Conservation (phyloP, 2,888 invertebrate genomes). For the Ypsolopha sequella region DNA sequence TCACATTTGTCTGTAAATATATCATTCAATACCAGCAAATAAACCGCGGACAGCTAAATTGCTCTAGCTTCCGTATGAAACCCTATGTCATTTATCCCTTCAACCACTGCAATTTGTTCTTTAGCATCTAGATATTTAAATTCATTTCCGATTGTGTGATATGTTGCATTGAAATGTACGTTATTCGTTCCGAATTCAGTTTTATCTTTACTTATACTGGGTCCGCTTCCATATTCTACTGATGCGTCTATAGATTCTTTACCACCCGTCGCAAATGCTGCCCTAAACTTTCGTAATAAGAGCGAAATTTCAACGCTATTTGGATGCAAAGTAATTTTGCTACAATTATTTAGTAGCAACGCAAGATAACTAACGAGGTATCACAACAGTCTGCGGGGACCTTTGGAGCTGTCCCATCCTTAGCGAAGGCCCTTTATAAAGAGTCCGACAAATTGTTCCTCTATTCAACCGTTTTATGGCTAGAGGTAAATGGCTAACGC, state of each 20-base stretch:
- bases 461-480: slow-evolving; percentile 48
- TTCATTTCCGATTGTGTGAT: slow-evolving; percentile 15
- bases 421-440: slow-evolving; percentile 34
- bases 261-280: neutral
- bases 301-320: neutral
- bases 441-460: slow-evolving; percentile 58
- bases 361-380: slow-evolving; percentile 62
- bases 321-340: slow-evolving; percentile 22
- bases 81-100: neutral
- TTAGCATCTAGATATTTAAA: slow-evolving; percentile 13
- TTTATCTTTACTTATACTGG: slow-evolving; percentile 1
- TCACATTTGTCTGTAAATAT: slow-evolving; percentile 49
- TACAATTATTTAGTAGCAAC: slow-evolving; percentile 59
- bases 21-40: slow-evolving; percentile 48
- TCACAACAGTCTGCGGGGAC: slow-evolving; percentile 42
- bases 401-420: slow-evolving; percentile 53
- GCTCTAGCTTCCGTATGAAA: slow-evolving; percentile 38
- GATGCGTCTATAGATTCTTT: neutral
- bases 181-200: slow-evolving; percentile 1
- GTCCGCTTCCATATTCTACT: slow-evolving; percentile 1
- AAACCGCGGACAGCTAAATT: slow-evolving; percentile 51
- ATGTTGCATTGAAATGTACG: neutral
- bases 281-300: neutral
- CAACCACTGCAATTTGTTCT: slow-evolving; percentile 14
- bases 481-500: slow-evolving; percentile 38